Conservation (phyloP, 92 coral and sea anemone species). For the Metridium senile region DNA sequence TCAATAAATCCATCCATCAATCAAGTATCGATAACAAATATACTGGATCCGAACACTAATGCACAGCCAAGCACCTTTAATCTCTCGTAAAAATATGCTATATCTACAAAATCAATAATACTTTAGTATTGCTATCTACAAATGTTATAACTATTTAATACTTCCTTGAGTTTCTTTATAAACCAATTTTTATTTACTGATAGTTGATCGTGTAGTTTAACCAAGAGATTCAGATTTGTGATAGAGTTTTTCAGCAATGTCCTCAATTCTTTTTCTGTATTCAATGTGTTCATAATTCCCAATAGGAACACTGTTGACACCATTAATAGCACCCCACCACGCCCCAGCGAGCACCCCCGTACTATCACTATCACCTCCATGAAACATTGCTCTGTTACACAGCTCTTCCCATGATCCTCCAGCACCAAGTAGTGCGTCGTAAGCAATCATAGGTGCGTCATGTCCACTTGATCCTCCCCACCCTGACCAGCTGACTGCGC, state of each 20-base stretch:
- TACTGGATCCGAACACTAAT: too few relatives aligned
- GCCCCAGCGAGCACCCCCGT: slow-evolving; percentile 97
- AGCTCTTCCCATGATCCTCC: slow-evolving; percentile 86
- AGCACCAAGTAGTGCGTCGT: slow-evolving; percentile 91
- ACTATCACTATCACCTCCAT: slow-evolving; percentile 95
- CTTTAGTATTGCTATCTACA: too few relatives aligned
- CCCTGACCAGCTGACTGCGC: slow-evolving; percentile 78
- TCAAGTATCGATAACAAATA: too few relatives aligned
- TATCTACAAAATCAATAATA: too few relatives aligned
- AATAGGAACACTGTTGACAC: slow-evolving; percentile 73
- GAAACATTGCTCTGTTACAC: slow-evolving; percentile 88
- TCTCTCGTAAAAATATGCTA: too few relatives aligned
- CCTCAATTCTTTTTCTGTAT: slow-evolving; percentile 77
- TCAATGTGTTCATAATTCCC: slow-evolving; percentile 74
- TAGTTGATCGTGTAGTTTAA: too few relatives aligned
- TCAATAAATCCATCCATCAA: too few relatives aligned
- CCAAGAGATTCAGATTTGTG: slow-evolving; percentile 47
- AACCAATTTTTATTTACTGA: too few relatives aligned
- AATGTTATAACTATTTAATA: too few relatives aligned
- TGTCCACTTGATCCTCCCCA: slow-evolving; percentile 99
- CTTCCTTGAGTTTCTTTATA: too few relatives aligned
- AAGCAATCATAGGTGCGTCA: slow-evolving; percentile 98
- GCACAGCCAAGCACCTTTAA: too few relatives aligned
- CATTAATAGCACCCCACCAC: slow-evolving; percentile 93
- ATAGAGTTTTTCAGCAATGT: slow-evolving; percentile 64